Base-by-base conservation (phyloP, 2,888 invertebrate genomes). In the Agrotis segetum region DNA sequence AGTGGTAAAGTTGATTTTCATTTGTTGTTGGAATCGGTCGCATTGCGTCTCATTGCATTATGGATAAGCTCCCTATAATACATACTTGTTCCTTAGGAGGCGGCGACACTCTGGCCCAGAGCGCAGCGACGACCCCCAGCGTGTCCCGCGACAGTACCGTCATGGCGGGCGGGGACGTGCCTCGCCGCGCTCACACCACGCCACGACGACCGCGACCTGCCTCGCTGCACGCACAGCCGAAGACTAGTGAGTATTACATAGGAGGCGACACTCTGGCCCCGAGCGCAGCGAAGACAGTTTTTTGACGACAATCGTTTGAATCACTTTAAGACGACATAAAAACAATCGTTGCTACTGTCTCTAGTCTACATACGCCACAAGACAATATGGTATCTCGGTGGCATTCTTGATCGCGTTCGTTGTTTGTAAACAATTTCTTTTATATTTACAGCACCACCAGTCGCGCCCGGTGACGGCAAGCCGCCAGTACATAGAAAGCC, bases 401-500 rank as follows among this genome's bases (percentile, higher is more conserved):
- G 29, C 29, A 29, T 5, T 29, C 29, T 29, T 29, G 87, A 14
- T 88, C 86, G 29, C 83, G 88, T 5, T 29, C 83, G 88, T 5
- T 29, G 5, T 11, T 70, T 44, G 21, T n/a, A 9, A 14, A 0
- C 0, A 17, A 61, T 2, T 11, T 13, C 3, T 46, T 44, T 47
- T 49, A 4, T 67, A 71, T 81, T 85, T 76, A 0, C 90, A 92
- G 94, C 88, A 82, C 91, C 95, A 71, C 90, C 94, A 3, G 73
- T 87, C 19, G 91, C 92, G 56, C 96, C 96, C 68, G 97, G 97
- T 63, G 97, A 97, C 85, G 97, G 97, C 87, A 97, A 97, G 88
- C 97, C 97, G 85, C 97, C 97, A 85, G 91, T 97, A 90, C 97
- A 97, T 85, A 92, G 96, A 90, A 96, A 96, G 91, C 95, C 96